Evolutionary conservation across 2,113 vertebrate genomes (phyloP), one percentile per base, ranked within the genome.

Genomic region (Oryzias woworae): DNA sequence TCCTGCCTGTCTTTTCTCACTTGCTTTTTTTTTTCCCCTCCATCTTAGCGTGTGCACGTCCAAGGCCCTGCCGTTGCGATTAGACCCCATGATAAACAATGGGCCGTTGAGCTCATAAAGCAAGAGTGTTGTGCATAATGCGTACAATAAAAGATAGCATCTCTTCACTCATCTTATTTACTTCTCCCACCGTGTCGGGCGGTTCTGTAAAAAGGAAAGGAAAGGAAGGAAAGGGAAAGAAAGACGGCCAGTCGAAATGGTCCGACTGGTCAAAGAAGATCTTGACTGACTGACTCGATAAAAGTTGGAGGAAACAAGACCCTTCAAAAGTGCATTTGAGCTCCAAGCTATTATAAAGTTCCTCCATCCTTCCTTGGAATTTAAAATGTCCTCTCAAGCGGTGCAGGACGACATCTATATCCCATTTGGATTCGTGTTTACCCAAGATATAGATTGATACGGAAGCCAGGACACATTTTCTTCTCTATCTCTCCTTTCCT

Each of bases 91-190:
- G 85, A 88, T 89, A 90, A 90, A 91, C 88, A 88, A 87, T 70
- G 82, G 82, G 80, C 87, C 76, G 84, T 85, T 88, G 85, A 89
- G 76, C 85, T 91, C 89, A 90, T 92, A 91, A 90, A 90, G 85
- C 82, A 86, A 78, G 88, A 88, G 85, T 88, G 87, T 88, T 89
- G 85, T 78, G 86, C 86, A 89, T 90, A 89, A 90, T 90, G 87
- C 85, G 87, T 85, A 95, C 94, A 92, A 94, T 94, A 94, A 94
- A 94, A 94, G 93, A 96, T 95, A 94, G 91, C 93, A 94, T 95
- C 92, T 95, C 92, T 91, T 95, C 95, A 96, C 94, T 93, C 93
- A 94, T 92, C 92, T 95, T 95, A 94, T 96, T 96, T 95, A 94
- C 95, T 93, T 95, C 93, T 92, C 92, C 87, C 91, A 54, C 87